Evolutionary conservation across 2,797 vertebrate genomes (phyloP).

Genomic region (Malacoctenus gilli): DNA sequence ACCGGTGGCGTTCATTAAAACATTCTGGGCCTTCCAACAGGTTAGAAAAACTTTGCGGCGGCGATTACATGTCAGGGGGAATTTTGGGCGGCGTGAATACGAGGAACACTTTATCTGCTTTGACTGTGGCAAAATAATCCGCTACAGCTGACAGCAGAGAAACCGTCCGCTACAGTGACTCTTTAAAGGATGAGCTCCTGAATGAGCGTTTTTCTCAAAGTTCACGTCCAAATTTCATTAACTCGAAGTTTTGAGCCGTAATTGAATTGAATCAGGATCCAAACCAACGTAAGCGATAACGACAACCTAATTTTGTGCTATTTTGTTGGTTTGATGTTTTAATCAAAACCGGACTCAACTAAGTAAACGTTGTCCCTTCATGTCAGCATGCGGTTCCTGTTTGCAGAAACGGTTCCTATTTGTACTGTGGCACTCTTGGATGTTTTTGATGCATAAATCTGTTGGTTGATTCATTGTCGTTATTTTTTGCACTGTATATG

Average conservation of each 20-base stretch:
- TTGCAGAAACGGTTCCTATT: background rate
- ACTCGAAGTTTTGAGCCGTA: too few relatives aligned
- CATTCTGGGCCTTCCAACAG: conserved; percentile 20
- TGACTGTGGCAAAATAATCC: too few relatives aligned
- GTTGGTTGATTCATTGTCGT: background rate
- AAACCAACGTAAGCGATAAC: too few relatives aligned
- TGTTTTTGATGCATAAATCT: background rate
- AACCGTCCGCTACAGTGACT: too few relatives aligned
- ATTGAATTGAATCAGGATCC: too few relatives aligned
- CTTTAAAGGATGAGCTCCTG: too few relatives aligned
- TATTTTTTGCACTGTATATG: conserved; percentile 1
- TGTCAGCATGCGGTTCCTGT: background rate
- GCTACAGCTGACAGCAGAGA: too few relatives aligned
- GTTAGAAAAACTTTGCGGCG: conserved; percentile 21
- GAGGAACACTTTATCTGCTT: conserved; percentile 6
- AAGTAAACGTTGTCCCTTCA: background rate
- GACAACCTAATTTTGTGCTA: too few relatives aligned
- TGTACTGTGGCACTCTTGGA: conserved; percentile 1
- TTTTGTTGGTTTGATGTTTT: too few relatives aligned
- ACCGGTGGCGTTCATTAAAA: conserved; percentile 24
- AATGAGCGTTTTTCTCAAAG: too few relatives aligned
- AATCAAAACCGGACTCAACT: background rate
- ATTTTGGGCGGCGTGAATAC: conserved; percentile 17
- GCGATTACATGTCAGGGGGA: conserved; percentile 31
- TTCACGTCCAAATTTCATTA: too few relatives aligned